Evolutionary conservation across 2,888 invertebrate genomes (phyloP), one percentile per base, ranked within the genome.

Genomic region (Hesperia comma): DNA sequence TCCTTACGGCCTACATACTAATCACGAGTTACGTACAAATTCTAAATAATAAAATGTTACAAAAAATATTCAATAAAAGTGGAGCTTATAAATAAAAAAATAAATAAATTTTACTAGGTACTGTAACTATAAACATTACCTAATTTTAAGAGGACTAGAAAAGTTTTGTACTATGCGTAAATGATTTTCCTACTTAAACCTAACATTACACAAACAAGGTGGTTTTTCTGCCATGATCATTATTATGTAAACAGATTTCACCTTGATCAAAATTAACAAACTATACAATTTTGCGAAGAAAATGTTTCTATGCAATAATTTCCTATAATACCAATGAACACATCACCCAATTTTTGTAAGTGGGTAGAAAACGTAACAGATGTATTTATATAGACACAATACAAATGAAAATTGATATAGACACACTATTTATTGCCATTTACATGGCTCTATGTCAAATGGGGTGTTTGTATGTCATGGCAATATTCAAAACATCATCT

Each of bases 81-180:
- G 19, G 68, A 17, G 21, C 15, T 19, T 49, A 8, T 26, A 26
- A 26, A 26, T 26, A 26, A 26, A 19, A 19, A 49, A 33, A 62
- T 58, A n/a, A n/a, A n/a, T n/a, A n/a, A n/a, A n/a, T n/a, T n/a
- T n/a, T n/a, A n/a, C 63, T 49, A 15, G 19, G 41, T 51, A 62
- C 64, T 67, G 70, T 57, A 68, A 63, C 37, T 37, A 37, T 26
- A 26, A 5, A 2, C 10, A 37, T 12, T 1, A 37, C 69, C 68
- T 46, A 71, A 49, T 26, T 43, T 19, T 63, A 67, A 37, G 40
- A 80, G 80, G 88, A 89, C 88, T 89, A 89, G 88, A 87, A 80
- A 80, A 53, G 51, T 62, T 77, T 86, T 90, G 87, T 87, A 87
- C 87, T 86, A 83, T 86, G 79, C 86, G 82, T 84, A 81, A 17